These are phyloP conservation scores for Andricus quercusramuli DNA, from an alignment of 2,888 invertebrate species.

Conservation along the genomic window DNA sequence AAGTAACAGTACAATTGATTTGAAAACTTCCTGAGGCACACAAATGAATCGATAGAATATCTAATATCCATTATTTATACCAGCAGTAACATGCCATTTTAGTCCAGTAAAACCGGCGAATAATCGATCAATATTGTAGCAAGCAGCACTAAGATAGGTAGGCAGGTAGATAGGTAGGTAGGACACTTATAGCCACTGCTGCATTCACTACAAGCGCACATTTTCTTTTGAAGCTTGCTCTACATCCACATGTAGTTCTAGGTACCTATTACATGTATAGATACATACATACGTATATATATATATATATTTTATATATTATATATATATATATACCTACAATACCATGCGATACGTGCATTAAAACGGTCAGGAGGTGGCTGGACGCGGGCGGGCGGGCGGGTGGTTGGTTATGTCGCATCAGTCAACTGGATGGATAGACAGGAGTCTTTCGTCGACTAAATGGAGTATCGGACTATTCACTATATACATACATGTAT, in stretches of 20 bases:
- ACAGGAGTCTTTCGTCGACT: not conserved
- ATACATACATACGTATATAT: too few species aligned
- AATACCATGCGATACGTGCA: slow-evolving; percentile 6
- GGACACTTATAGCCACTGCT: not conserved
- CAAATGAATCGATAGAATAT: not conserved
- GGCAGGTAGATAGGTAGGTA: not conserved
- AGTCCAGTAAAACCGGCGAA: not conserved
- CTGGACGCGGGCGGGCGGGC: not conserved
- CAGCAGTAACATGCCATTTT: not conserved
- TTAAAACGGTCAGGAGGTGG: not conserved
- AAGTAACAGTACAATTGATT: not conserved
- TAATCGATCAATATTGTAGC: not conserved
- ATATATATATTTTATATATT: not conserved
- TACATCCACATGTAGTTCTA: not conserved
- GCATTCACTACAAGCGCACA: slow-evolving; percentile 14
- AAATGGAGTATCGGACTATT: not conserved
- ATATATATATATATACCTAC: too few species aligned
- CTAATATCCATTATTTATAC: not conserved
- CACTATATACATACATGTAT: not conserved
- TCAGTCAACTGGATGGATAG: not conserved
- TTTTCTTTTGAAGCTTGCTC: slow-evolving; percentile 1
- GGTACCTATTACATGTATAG: not conserved
- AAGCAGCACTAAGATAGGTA: not conserved
- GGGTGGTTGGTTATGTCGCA: not conserved
- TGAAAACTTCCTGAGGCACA: not conserved